A percentile compares a stretch with the other conserved stretches of the same genome.
phyloP scores from a whole-genome alignment of 2,797 vertebrate genomes.

The Sebastes iracundus region DNA sequence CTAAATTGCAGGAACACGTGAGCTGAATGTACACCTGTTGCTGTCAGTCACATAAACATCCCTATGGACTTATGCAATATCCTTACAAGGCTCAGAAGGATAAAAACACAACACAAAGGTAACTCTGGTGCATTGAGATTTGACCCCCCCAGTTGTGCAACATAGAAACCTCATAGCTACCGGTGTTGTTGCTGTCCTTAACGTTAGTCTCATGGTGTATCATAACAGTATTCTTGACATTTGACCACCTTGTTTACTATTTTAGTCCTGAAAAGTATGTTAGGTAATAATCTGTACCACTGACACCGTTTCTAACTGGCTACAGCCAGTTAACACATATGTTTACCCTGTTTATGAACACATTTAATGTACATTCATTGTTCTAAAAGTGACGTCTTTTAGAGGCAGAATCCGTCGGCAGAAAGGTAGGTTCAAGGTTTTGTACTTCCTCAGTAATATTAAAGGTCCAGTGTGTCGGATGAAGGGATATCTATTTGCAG shows the following conservation, averaged over 20 bases:
- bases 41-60: slow-evolving; percentile 30
- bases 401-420: neutral
- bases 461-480: no score
- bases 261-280: neutral
- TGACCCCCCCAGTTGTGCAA: slow-evolving; percentile 66
- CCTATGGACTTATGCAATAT: slow-evolving; percentile 45
- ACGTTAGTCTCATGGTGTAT: neutral
- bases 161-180: slow-evolving; percentile 26
- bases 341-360: neutral
- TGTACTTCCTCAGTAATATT: neutral
- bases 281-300: neutral
- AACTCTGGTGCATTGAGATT: slow-evolving; percentile 60
- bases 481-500: no score
- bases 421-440: neutral
- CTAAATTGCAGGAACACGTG: neutral
- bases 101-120: slow-evolving; percentile 47
- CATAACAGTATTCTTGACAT: neutral
- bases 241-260: neutral
- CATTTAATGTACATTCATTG: neutral
- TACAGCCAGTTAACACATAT: neutral
- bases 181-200: slow-evolving; percentile 2
- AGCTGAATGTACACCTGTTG: slow-evolving; percentile 22
- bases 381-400: neutral
- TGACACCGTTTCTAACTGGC: neutral
- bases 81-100: slow-evolving; percentile 7